phyloP scores from a whole-genome alignment of 2,797 vertebrate genomes.

The Eulemur mongoz region DNA sequence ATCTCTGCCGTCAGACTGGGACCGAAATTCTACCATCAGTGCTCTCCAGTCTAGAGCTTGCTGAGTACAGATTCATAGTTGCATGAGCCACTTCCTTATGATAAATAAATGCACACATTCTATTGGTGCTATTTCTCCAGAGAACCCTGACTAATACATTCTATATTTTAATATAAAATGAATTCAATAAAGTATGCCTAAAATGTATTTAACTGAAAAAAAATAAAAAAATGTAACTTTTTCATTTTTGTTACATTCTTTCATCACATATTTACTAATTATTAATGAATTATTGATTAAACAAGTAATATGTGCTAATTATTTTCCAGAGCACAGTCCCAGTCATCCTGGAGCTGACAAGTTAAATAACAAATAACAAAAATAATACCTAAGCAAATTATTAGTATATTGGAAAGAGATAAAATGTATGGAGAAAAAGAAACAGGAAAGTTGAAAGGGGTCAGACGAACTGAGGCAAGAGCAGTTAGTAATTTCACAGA shows the following conservation, averaged over 20 bases:
- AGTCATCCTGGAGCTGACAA: not conserved
- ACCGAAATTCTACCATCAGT: not conserved
- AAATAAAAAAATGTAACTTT: not conserved
- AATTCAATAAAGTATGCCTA: not conserved
- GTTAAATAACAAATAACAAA: not conserved
- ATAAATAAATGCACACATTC: not conserved
- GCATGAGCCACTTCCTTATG: not conserved
- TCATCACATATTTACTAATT: not conserved
- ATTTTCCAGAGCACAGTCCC: not conserved
- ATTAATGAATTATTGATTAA: not conserved
- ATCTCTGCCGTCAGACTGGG: not conserved
- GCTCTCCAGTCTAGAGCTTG: not conserved
- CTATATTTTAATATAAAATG: not conserved
- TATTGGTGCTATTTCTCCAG: not conserved
- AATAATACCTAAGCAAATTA: not conserved
- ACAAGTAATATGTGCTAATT: too few species aligned
- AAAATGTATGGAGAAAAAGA: not conserved
- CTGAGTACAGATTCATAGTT: not conserved
- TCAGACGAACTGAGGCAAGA: fast-evolving
- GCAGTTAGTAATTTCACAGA: not conserved
- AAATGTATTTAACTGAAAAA: not conserved
- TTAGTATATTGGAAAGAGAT: not conserved
- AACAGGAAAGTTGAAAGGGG: not conserved
- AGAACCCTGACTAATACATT: not conserved
- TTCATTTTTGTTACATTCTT: not conserved